Base-by-base conservation (phyloP, 1,140 invertebrate species). In the Rhizoglyphus robini region DNA sequence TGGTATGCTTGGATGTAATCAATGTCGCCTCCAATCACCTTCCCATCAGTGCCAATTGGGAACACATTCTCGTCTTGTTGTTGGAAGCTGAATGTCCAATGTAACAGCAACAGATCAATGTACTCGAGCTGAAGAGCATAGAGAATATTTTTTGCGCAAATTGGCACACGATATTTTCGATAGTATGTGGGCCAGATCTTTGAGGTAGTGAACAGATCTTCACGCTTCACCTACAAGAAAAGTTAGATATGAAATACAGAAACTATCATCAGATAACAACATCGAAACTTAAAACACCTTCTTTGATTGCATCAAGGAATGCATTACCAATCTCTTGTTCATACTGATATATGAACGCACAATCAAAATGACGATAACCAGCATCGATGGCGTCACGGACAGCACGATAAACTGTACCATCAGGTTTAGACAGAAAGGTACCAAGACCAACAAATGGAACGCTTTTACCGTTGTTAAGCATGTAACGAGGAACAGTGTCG, bases 271-370 rank as follows among this genome's bases (percentile, higher is more conserved):
- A 46, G 31, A 34, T 32, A 20, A 2, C 36, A 46, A 79, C 75
- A 36, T 29, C 11, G 25, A 30, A 27, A 64, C 48, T 67, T 46
- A 63, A 66, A 67, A 93, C 94, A 31, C 86, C 87, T 69, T 87
- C 82, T 1, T 76, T 75, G 49, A 93, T 81, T 71, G 86, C 83
- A 4, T 82, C 80, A 31, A 81, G 78, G 4, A 95, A 78, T 0
- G 82, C 89, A 62, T 77, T 76, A 2, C 90, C 90, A n/a, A 95
- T 82, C 77, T 90, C 87, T 49, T 81, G 78, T 74, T 95, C 89
- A 75, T 93, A 94, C 48, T 80, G 78, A 75, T 95, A 95, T 70
- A 84, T 82, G 63, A 79, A 80, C 31, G 90, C 90, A 72, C 87
- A 89, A 74, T 96, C 91, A 68, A 96, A 83, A 72, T 89, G 88